Evolutionary conservation across 2,797 vertebrate genomes (phyloP).

Genomic region (Sebastolobus altivelis): DNA sequence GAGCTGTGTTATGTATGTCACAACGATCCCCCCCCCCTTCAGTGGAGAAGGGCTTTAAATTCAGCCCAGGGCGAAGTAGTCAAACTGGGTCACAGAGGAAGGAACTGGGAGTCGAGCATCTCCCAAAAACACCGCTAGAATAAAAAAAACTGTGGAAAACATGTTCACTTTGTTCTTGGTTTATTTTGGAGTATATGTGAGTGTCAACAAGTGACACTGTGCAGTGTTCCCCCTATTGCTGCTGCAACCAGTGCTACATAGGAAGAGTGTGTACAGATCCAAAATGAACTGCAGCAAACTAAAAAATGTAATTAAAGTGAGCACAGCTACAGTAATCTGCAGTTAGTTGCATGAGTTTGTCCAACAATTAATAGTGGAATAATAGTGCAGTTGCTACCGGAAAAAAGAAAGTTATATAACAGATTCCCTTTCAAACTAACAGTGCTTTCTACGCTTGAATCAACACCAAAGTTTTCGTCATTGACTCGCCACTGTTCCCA

Average conservation of each 20-base stretch:
- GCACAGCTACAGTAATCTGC: not conserved
- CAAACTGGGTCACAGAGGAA: conserved; percentile 78
- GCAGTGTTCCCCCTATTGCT: conserved; percentile 9
- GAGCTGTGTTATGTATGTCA: conserved; percentile 62
- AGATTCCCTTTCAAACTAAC: not conserved
- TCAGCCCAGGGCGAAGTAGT: conserved; percentile 70
- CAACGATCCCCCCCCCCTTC: conserved; percentile 20
- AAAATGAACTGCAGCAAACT: not conserved
- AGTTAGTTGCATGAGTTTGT: not conserved
- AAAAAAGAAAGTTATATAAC: not conserved
- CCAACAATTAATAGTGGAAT: not conserved
- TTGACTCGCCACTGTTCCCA: conserved; percentile 10
- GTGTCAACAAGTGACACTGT: conserved; percentile 21
- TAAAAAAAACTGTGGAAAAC: conserved; percentile 47
- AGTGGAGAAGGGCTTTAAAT: conserved; percentile 60
- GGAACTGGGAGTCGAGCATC: conserved; percentile 56
- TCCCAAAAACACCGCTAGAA: conserved; percentile 44
- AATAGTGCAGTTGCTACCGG: not conserved
- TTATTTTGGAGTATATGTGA: conserved; percentile 26
- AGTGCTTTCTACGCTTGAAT: not conserved
- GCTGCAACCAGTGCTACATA: not conserved
- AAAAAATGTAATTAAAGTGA: not conserved
- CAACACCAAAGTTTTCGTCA: not conserved
- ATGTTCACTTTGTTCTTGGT: conserved; percentile 33
- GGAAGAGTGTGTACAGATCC: not conserved